These are phyloP conservation scores for Urosaurus nigricauda DNA, from an alignment of 2,797 vertebrate genomes.

Conservation along the genomic window DNA sequence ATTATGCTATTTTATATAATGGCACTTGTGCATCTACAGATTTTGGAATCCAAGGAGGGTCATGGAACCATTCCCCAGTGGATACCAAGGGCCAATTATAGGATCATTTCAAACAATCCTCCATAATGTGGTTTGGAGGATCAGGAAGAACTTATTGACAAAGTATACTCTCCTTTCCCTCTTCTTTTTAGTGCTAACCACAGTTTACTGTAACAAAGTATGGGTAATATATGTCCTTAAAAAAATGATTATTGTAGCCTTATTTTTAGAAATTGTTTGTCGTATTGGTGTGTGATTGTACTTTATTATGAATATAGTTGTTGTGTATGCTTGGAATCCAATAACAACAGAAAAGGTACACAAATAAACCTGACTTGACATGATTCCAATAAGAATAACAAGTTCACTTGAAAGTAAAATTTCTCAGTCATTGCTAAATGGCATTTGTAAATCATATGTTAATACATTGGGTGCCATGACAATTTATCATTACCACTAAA, in stretches of 20 bases:
- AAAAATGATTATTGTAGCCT: not conserved
- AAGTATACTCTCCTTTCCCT: not conserved
- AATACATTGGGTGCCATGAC: not conserved
- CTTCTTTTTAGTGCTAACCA: not conserved
- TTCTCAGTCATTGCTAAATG: not conserved
- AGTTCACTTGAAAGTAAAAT: not conserved
- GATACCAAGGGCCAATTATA: not conserved
- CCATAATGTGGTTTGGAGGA: not conserved
- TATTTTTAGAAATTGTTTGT: not conserved
- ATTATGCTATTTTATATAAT: no score
- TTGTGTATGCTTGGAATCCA: not conserved
- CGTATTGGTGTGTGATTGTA: not conserved
- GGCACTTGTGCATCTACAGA: no score
- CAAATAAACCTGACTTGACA: not conserved
- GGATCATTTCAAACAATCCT: not conserved
- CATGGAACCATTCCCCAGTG: no score
- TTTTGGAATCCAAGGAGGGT: no score
- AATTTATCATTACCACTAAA: not conserved
- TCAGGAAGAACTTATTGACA: not conserved
- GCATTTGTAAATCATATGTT: not conserved
- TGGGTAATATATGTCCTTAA: not conserved
- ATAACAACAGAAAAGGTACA: not conserved
- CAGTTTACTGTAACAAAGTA: not conserved
- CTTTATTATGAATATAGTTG: not conserved
- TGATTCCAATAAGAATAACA: not conserved